Percentiles rank a stretch among this genome's conserved stretches.
phyloP scores from a whole-genome alignment of 2,888 invertebrate species.

The Adelognathus sp. region DNA sequence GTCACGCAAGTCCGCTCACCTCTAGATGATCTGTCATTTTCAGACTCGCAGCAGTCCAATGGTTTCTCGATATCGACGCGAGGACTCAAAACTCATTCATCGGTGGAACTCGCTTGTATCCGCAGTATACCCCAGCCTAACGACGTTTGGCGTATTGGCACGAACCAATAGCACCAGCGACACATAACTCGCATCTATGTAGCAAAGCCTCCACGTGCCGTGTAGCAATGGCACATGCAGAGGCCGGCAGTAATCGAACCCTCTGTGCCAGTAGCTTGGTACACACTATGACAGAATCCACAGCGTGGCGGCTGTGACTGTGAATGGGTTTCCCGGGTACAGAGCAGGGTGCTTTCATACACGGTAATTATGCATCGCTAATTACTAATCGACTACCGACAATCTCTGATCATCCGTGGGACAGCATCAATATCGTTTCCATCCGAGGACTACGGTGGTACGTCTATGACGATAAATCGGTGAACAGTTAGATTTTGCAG shows the following conservation, averaged over 20 bases:
- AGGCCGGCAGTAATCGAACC: constrained; percentile 8
- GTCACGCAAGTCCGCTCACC: no score
- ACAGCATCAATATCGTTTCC: constrained; percentile 68
- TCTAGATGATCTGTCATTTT: no score
- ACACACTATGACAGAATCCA: constrained; percentile 7
- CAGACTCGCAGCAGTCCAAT: neutral
- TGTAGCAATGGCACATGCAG: neutral
- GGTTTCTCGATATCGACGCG: neutral
- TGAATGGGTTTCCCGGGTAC: constrained; percentile 27
- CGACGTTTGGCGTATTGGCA: neutral
- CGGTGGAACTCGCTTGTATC: neutral
- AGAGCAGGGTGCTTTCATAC: constrained; percentile 13
- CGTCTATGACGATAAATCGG: neutral
- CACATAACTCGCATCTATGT: neutral
- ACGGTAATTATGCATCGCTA: constrained; percentile 72
- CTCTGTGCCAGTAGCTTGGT: constrained; percentile 3
- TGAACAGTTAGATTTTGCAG: neutral
- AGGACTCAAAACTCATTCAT: neutral
- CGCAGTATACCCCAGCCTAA: neutral
- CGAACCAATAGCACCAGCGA: neutral
- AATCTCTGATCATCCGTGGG: constrained; percentile 70
- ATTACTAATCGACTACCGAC: constrained; percentile 73
- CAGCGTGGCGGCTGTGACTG: neutral
- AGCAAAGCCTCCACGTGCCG: neutral
- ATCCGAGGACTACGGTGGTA: constrained; percentile 33